phyloP scores from a whole-genome alignment of 2,888 invertebrate genomes.

The Fissipunctia ypsillon region DNA sequence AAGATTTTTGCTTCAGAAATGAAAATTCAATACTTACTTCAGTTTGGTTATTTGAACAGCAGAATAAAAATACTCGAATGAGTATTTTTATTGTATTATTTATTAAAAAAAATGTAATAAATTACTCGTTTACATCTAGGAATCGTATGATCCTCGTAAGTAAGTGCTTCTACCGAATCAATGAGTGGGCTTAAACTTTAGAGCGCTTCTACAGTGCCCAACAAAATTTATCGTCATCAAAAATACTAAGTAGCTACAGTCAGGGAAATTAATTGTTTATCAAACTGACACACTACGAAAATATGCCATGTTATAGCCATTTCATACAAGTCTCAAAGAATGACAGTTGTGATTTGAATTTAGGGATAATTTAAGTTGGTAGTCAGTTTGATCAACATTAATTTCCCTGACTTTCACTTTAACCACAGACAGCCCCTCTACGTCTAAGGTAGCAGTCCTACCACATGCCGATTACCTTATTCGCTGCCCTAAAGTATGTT shows the following conservation, averaged over 20 bases:
- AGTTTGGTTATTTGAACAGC: slow-evolving; percentile 10
- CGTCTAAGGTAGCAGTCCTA: too few species aligned
- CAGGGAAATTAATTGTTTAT: too few species aligned
- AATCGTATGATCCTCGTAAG: neutral
- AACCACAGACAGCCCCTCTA: neutral
- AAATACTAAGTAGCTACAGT: neutral
- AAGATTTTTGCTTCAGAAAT: slow-evolving; percentile 12
- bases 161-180: neutral
- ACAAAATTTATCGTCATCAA: neutral
- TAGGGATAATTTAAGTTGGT: neutral
- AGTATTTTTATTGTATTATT: too few species aligned
- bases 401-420: neutral
- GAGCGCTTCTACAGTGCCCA: neutral
- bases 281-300: too few species aligned
- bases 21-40: slow-evolving; percentile 4
- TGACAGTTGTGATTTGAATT: neutral
- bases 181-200: neutral
- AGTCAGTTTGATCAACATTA: neutral
- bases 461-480: neutral
- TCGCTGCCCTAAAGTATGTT: neutral
- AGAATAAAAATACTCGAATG: neutral
- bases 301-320: too few species aligned
- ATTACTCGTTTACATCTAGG: slow-evolving; percentile 1
- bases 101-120: too few species aligned
- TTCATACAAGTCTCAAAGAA: too few species aligned